These are phyloP conservation scores for Oxycera nigricornis DNA, from an alignment of 2,888 invertebrate genomes.

Conservation along the genomic window DNA sequence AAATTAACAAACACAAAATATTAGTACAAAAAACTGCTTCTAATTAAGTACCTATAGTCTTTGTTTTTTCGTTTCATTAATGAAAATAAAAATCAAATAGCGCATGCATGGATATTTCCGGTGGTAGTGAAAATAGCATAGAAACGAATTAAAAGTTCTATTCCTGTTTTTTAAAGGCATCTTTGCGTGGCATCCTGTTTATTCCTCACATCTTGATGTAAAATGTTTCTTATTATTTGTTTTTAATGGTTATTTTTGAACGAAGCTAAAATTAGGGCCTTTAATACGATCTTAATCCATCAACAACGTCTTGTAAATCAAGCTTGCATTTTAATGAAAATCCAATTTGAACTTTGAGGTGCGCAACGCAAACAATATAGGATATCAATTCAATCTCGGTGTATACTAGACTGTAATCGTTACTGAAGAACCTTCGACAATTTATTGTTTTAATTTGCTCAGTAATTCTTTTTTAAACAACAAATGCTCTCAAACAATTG, in stretches of 20 bases:
- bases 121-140: no score
- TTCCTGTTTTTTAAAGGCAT: no score
- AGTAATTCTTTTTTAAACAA: not conserved
- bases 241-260: no score
- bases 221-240: no score
- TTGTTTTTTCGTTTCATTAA: not conserved
- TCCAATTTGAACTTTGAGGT: not conserved
- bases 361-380: not conserved
- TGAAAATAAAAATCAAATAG: not conserved
- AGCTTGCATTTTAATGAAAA: not conserved
- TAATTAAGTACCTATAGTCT: not conserved
- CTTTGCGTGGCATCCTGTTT: no score
- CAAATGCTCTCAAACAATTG: not conserved
- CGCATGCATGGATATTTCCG: not conserved
- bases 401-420: no score
- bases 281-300: not conserved
- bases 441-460: constrained; percentile 5
- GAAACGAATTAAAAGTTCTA: no score
- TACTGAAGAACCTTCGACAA: no score
- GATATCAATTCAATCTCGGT: no score
- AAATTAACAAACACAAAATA: no score
- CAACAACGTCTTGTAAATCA: not conserved
- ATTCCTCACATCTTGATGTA: no score
- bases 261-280: no score
- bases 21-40: not conserved